phyloP scores from a whole-genome alignment of 2,797 vertebrate genomes.

The Gymnoscopelus braueri region DNA sequence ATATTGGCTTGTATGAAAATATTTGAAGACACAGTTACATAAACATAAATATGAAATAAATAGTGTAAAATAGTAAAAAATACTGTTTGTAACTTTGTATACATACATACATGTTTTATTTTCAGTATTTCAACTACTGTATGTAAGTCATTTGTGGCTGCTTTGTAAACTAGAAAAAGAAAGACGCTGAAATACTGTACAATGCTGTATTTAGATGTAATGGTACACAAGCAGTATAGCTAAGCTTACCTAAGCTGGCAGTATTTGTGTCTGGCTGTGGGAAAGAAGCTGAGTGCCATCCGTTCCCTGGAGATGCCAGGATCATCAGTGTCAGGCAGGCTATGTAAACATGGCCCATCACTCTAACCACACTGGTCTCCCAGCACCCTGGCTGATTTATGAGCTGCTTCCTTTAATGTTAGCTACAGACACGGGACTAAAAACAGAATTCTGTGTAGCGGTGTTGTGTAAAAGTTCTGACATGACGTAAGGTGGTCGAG shows the following conservation, averaged over 20 bases:
- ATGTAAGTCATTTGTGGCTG: not conserved
- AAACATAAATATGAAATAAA: conserved; percentile 35
- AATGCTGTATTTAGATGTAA: not conserved
- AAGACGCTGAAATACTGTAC: not conserved
- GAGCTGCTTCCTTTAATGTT: conserved; percentile 26
- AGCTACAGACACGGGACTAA: too few species aligned
- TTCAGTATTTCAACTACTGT: not conserved
- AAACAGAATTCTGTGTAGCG: too few species aligned
- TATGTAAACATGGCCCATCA: conserved; percentile 46
- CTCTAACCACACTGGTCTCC: conserved; percentile 10
- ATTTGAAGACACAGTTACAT: conserved; percentile 1
- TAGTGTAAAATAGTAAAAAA: not conserved
- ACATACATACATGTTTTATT: not conserved
- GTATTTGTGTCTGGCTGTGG: conserved; percentile 24
- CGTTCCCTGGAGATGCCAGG: conserved; percentile 1
- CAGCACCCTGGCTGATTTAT: conserved; percentile 46
- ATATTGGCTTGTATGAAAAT: conserved; percentile 45
- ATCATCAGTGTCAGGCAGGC: conserved; percentile 25
- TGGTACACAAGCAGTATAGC: not conserved
- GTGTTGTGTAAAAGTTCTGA: conserved; percentile 7
- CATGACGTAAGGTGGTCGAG: too few species aligned
- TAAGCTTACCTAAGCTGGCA: conserved; percentile 4
- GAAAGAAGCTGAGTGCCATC: conserved; percentile 13
- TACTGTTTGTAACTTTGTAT: too few species aligned
- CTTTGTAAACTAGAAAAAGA: not conserved